These are phyloP conservation scores for Okapia johnstoni DNA, from an alignment of 2,113 vertebrate genomes.

Conservation along the genomic window DNA sequence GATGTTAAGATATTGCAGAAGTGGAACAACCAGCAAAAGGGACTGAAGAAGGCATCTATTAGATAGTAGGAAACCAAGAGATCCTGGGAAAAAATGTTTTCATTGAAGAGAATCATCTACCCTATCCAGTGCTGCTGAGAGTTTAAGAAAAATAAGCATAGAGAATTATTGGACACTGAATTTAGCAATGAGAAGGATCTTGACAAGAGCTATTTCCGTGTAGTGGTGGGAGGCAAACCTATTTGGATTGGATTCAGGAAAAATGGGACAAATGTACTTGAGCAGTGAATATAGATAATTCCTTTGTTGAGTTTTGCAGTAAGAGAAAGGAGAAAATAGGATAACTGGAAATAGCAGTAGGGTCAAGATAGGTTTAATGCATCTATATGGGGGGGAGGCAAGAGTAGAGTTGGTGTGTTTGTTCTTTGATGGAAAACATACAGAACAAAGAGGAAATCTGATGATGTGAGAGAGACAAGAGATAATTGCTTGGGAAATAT, in stretches of 20 bases:
- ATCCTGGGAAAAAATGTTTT: background rate
- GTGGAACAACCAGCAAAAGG: background rate
- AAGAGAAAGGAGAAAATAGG: background rate
- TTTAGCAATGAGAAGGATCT: background rate
- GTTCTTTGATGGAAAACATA: background rate
- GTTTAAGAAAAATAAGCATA: background rate
- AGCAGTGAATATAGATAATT: background rate
- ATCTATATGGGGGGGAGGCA: accelerated
- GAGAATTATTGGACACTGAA: background rate
- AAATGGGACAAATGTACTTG: background rate
- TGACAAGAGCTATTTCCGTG: background rate
- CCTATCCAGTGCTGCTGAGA: background rate
- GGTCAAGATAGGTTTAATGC: background rate
- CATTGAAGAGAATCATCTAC: background rate
- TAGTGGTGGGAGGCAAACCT: background rate
- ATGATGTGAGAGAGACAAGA: background rate
- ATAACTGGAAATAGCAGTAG: background rate
- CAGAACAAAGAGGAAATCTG: background rate
- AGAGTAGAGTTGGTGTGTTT: background rate
- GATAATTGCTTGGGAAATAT: background rate
- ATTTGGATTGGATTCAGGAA: background rate
- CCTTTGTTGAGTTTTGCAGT: background rate
- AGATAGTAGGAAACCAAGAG: background rate
- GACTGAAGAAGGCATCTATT: background rate
- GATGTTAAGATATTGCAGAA: background rate